phyloP scores from a whole-genome alignment of 2,797 vertebrate genomes.

The Oophaga sylvatica region DNA sequence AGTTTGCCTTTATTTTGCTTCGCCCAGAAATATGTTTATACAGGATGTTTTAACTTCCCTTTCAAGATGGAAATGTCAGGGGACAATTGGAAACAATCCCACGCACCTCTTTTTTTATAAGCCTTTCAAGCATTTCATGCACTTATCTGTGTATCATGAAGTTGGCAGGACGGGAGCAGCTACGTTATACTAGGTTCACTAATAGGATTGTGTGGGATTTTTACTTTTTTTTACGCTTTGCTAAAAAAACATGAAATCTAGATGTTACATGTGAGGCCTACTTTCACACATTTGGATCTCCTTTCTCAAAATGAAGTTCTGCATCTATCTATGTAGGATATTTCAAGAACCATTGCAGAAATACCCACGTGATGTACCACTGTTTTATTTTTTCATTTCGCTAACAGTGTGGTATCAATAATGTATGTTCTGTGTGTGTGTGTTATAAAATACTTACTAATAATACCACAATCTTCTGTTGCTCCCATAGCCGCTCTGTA shows the following conservation, averaged over 20 bases:
- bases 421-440: too few species aligned
- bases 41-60: conserved; percentile 42
- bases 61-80: conserved; percentile 37
- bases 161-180: not conserved
- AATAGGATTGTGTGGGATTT: not conserved
- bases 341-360: too few species aligned
- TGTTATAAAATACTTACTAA: too few species aligned
- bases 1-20: not conserved
- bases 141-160: not conserved
- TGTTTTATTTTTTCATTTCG: too few species aligned
- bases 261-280: not conserved
- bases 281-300: too few species aligned
- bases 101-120: conserved; percentile 7
- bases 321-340: too few species aligned
- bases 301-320: too few species aligned
- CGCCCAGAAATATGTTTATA: conserved; percentile 22
- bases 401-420: too few species aligned
- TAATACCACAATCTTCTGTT: too few species aligned
- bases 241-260: not conserved
- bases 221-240: not conserved
- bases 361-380: too few species aligned
- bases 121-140: not conserved
- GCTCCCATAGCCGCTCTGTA: too few species aligned
- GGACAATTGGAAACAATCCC: conserved; percentile 34
- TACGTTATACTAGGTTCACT: not conserved